Evolutionary conservation across 2,888 invertebrate species (phyloP), one percentile per base, ranked within the genome.

Genomic region (Heteropelma amictum): DNA sequence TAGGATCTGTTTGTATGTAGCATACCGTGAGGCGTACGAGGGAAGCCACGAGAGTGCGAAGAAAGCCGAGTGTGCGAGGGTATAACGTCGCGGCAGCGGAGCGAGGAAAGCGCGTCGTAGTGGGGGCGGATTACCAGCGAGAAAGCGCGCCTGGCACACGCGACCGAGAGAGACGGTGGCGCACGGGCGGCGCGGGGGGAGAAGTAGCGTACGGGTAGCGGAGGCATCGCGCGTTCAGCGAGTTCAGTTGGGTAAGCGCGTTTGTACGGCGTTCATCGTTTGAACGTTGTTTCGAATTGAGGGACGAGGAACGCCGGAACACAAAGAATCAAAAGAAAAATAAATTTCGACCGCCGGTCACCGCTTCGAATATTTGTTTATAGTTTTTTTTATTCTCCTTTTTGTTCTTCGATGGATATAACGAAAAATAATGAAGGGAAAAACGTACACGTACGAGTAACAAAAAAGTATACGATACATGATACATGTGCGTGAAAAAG

Each of bases 191-290:
- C 14, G 60, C 8, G 21, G 38, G 35, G 63, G 23, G 42, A 21
- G 26, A n/a, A n/a, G n/a, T n/a, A n/a, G n/a, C n/a, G n/a, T n/a
- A n/a, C 30, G 26, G 28, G 17, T 26, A 12, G 63, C 61, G 71
- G 54, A 47, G 77, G 80, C 73, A 73, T 77, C 77, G 78, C 80
- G 78, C 80, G 80, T 80, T 63, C 79, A 53, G 71, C 67, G 73
- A 77, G 77, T 79, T 83, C 82, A 82, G 83, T 82, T 76, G 81
- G 76, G 68, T 78, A 82, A 77, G 78, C 80, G 82, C 82, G 81
- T 82, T 82, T 76, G 79, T 76, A 71, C 78, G 77, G 75, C 58
- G 79, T 81, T 21, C 70, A 42, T 77, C 75, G 17, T n/a, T 14
- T 33, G 17, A 60, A 56, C 61, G 30, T 8, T 38, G n/a, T 12